Conservation (phyloP, 1,140 invertebrate species). For the Drosophila nasuta region DNA sequence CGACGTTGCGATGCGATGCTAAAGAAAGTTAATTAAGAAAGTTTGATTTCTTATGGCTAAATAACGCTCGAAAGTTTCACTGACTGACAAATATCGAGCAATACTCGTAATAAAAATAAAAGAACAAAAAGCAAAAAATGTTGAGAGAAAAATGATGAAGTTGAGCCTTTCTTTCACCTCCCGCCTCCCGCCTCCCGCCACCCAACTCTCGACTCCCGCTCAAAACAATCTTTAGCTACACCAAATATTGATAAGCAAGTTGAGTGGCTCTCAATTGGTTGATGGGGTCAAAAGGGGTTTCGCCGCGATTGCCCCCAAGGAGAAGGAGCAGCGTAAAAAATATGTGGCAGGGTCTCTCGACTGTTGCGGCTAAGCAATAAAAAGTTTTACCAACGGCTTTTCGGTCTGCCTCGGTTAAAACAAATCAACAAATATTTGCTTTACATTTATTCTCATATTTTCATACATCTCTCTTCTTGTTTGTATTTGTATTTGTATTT, state of each 20-base stretch:
- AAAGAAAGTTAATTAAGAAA: constrained; percentile 82
- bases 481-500: constrained; percentile 36
- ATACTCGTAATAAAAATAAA: constrained; percentile 48
- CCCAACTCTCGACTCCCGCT: background rate
- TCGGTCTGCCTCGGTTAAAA: constrained; percentile 60
- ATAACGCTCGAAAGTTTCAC: constrained; percentile 79
- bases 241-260: constrained; percentile 65
- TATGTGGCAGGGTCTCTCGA: background rate
- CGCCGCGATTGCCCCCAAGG: constrained; percentile 29
- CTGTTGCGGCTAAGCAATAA: constrained; percentile 59
- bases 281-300: constrained; percentile 37
- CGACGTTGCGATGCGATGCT: constrained; percentile 40
- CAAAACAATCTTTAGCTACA: too few species aligned
- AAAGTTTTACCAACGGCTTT: constrained; percentile 62
- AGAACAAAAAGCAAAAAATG: constrained; percentile 29
- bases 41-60: constrained; percentile 82
- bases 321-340: background rate
- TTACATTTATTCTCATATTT: constrained; percentile 22
- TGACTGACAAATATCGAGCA: constrained; percentile 59
- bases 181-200: background rate
- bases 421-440: constrained; percentile 76
- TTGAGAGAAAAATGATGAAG: constrained; percentile 43
- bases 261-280: constrained; percentile 25
- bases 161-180: constrained; percentile 14
- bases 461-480: background rate